These are phyloP conservation scores for Arctia plantaginis DNA, from an alignment of 2,888 invertebrate species.

Conservation along the genomic window DNA sequence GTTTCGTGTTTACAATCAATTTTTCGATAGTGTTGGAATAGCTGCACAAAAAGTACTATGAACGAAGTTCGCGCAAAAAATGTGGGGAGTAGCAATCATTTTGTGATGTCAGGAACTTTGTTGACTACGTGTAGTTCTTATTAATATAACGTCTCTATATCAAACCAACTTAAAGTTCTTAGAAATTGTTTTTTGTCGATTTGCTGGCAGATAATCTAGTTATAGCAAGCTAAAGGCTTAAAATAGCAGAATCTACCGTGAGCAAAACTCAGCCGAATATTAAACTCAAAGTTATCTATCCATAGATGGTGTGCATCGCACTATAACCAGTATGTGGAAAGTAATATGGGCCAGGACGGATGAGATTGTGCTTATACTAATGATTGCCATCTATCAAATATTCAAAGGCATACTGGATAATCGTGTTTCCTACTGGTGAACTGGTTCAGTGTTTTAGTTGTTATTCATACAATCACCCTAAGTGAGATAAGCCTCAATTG, in stretches of 20 bases:
- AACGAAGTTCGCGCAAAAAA: slow-evolving; percentile 29
- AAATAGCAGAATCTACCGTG: too few species aligned
- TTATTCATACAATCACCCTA: background rate
- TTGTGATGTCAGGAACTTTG: slow-evolving; percentile 22
- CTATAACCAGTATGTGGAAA: background rate
- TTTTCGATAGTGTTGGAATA: slow-evolving; percentile 25
- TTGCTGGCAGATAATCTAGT: background rate
- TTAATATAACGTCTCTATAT: background rate
- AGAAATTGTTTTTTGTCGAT: background rate
- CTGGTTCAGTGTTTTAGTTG: background rate
- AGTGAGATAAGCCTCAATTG: background rate
- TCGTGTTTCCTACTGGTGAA: background rate
- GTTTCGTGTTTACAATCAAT: slow-evolving; percentile 24
- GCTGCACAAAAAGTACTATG: slow-evolving; percentile 31
- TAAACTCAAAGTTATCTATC: background rate
- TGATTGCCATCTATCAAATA: background rate
- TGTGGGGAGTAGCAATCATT: slow-evolving; percentile 32
- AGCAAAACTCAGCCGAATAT: background rate
- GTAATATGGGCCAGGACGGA: background rate
- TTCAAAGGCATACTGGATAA: background rate
- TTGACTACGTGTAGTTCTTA: background rate
- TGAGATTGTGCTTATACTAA: too few species aligned
- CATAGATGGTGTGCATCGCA: background rate
- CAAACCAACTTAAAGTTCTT: background rate
- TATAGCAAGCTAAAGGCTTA: background rate